Percentiles rank a stretch among this genome's conserved stretches.
Conservation (phyloP, 2,797 vertebrate genomes). For the Sebastes matsubarae region DNA sequence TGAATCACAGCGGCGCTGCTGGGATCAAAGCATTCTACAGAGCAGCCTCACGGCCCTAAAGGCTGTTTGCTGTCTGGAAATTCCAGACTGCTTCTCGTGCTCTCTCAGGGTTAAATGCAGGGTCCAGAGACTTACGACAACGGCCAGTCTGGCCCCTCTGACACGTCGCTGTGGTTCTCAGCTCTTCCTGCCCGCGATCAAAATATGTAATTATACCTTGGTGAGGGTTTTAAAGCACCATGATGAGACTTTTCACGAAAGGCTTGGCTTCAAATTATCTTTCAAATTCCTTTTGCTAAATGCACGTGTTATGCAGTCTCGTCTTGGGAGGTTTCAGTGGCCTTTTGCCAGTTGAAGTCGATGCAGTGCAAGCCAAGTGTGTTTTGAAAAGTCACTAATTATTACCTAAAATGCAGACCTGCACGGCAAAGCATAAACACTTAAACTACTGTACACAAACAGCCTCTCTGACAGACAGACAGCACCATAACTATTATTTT, state of each 20-base stretch:
- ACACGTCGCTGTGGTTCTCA: conserved; percentile 7
- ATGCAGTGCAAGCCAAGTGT: not conserved
- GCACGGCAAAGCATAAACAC: not conserved
- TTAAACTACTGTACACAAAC: not conserved
- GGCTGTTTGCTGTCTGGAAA: conserved; percentile 64
- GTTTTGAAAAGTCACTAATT: not conserved
- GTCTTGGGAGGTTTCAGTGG: not conserved
- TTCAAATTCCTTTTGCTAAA: not conserved
- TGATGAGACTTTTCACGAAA: conserved; percentile 7
- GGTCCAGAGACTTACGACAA: conserved; percentile 18
- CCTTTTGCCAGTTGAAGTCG: not conserved
- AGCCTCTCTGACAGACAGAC: not conserved
- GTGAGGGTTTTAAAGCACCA: not conserved
- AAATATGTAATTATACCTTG: conserved; percentile 38
- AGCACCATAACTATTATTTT: not conserved
- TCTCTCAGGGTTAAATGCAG: conserved; percentile 21
- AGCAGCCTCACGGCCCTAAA: conserved; percentile 20
- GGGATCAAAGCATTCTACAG: conserved; percentile 42
- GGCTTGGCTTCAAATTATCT: conserved; percentile 25
- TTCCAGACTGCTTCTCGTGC: conserved; percentile 58
- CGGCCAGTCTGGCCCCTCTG: conserved; percentile 1
- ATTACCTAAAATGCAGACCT: not conserved
- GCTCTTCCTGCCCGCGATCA: conserved; percentile 35
- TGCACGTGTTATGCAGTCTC: not conserved
- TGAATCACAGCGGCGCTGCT: not conserved